These are phyloP conservation scores for Cacatua alba DNA, from an alignment of 2,113 vertebrate genomes.

Conservation along the genomic window DNA sequence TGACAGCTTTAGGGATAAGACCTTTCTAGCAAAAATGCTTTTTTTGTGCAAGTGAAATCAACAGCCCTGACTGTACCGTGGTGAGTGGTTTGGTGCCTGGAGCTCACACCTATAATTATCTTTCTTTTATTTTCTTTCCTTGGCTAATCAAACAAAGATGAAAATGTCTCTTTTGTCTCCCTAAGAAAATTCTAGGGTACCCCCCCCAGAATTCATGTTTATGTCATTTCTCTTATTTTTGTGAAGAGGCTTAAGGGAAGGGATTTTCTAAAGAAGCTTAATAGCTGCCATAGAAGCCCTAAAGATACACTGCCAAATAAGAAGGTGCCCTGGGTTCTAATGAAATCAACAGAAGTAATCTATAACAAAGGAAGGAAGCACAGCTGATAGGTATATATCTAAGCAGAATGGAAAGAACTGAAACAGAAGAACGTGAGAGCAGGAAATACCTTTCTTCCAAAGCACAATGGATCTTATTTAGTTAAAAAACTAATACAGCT, in stretches of 20 bases:
- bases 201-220: background rate
- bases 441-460: background rate
- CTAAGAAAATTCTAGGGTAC: background rate
- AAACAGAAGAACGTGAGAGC: background rate
- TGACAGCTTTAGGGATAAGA: background rate
- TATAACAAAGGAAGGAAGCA: background rate
- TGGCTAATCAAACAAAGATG: background rate
- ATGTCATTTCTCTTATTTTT: background rate
- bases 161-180: background rate
- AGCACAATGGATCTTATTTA: background rate
- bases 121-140: background rate
- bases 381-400: background rate
- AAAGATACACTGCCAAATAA: background rate
- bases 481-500: background rate
- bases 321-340: background rate
- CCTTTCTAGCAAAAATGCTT: background rate
- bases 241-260: background rate
- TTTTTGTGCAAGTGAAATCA: background rate
- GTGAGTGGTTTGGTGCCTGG: background rate
- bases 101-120: background rate
- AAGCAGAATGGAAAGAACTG: background rate
- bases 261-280: constrained; percentile 39
- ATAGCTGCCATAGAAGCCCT: background rate
- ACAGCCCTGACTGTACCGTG: background rate
- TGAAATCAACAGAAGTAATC: background rate